phyloP scores from a whole-genome alignment of 2,797 vertebrate genomes.

The Acrossocheilus wenchowensis region DNA sequence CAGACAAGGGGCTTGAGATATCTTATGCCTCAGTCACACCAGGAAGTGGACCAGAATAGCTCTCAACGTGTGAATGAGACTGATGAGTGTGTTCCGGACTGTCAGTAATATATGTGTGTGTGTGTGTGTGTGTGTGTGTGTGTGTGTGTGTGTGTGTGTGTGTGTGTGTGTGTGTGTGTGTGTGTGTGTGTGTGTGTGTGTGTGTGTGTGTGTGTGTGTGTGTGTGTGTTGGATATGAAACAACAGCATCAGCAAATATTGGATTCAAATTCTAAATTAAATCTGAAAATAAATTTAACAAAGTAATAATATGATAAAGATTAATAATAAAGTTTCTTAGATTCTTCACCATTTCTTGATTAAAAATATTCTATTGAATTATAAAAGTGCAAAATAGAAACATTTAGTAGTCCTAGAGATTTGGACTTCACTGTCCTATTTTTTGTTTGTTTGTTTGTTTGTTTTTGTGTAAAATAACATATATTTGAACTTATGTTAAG shows the following conservation, averaged over 20 bases:
- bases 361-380: neutral
- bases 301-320: neutral
- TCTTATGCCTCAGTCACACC: slow-evolving; percentile 52
- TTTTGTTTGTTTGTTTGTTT: neutral
- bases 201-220: neutral
- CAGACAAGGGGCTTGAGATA: slow-evolving; percentile 42
- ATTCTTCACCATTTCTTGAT: neutral
- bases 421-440: neutral
- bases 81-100: slow-evolving; percentile 44
- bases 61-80: slow-evolving; percentile 46
- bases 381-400: neutral
- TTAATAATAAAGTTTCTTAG: neutral
- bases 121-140: too few relatives aligned
- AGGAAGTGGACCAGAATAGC: slow-evolving; percentile 55
- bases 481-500: neutral
- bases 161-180: neutral
- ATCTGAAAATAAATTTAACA: neutral
- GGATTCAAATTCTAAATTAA: neutral
- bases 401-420: neutral
- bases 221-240: neutral
- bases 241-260: neutral
- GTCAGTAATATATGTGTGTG: slow-evolving; percentile 59
- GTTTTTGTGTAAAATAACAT: neutral
- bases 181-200: neutral
- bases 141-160: too few relatives aligned